Conservation (phyloP, 2,888 invertebrate genomes). For the Graphium colonna region DNA sequence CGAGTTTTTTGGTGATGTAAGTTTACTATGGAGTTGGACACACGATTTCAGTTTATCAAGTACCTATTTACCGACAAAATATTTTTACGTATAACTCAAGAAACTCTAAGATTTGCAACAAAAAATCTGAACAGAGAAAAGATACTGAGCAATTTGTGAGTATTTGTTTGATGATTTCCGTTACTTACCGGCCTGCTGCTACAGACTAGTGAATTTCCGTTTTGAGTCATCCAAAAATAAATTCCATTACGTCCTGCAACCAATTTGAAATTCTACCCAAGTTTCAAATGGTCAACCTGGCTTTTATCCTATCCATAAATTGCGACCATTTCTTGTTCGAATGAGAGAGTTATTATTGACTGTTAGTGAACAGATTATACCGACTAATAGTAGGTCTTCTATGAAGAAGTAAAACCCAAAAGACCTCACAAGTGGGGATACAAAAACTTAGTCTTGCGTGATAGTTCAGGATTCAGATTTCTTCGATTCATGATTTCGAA, state of each 20-base stretch:
- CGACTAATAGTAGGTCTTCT: slow-evolving; percentile 19
- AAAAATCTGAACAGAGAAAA: background rate
- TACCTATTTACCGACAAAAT: slow-evolving; percentile 18
- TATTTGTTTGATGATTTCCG: slow-evolving; percentile 25
- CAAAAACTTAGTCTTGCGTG: too few species aligned
- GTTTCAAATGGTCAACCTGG: background rate
- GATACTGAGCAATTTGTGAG: slow-evolving; percentile 28
- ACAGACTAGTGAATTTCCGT: background rate
- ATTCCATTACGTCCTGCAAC: slow-evolving; percentile 23
- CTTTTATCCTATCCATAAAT: slow-evolving; percentile 21
- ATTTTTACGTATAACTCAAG: slow-evolving; percentile 8
- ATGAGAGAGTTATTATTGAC: slow-evolving; percentile 23
- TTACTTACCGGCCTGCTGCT: slow-evolving; percentile 23
- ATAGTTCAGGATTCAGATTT: too few species aligned
- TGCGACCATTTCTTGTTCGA: slow-evolving; percentile 23
- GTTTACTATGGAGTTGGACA: too few species aligned
- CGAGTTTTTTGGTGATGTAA: too few species aligned
- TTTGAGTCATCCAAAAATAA: background rate
- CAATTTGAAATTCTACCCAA: slow-evolving; percentile 19
- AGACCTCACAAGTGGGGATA: slow-evolving; percentile 40
- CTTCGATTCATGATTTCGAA: too few species aligned
- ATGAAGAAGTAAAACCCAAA: slow-evolving; percentile 31
- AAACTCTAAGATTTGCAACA: slow-evolving; percentile 12
- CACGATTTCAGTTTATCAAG: too few species aligned
- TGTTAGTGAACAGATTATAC: slow-evolving; percentile 23